Evolutionary conservation across 2,113 vertebrate species (phyloP), one percentile per base, ranked within the genome.

Genomic region (Amphiprion ocellaris): DNA sequence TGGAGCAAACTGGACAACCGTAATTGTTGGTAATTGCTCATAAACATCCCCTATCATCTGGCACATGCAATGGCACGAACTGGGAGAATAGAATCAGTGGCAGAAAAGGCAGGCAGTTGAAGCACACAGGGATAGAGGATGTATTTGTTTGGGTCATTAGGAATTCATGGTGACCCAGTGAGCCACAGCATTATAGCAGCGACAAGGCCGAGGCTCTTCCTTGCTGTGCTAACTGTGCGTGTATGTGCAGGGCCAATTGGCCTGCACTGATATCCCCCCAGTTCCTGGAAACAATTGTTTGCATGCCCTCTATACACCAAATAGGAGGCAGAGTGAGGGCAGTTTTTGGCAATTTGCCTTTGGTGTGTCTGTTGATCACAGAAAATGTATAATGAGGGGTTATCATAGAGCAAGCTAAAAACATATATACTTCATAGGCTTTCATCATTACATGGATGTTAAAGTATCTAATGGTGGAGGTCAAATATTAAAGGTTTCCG

Each of bases 241-340:
- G 88, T 90, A 72, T 76, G 69, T 76, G 76, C 62, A 69, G 52
- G 71, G 87, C 79, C 85, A 91, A 89, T 82, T 92, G 92, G 81
- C 87, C 65, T 73, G 59, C 74, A 74, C 69, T 76, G 86, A 87
- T 85, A 85, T 69, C 67, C 69, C 26, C 49, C 37, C 79, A 50
- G 37, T 94, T 93, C 87, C 74, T 84, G 81, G 90, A 90, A 94
- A 84, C 82, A 77, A 84, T 83, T 83, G 85, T 85, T 87, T 77
- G 66, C 71, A 82, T 81, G 82, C 81, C 41, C 56, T 84, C 76
- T 37, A 78, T 79, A 89, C 67, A 81, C 74, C 60, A 78, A 77
- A 78, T 6, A 64, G 62, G 66, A 85, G 76, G 69, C n/a, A 76
- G 64, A 59, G 61, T 15, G 70, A 74, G 68, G 72, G 50, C 37